Evolutionary conservation across 2,797 vertebrate species (phyloP).

Genomic region (Sebastes diploproa): DNA sequence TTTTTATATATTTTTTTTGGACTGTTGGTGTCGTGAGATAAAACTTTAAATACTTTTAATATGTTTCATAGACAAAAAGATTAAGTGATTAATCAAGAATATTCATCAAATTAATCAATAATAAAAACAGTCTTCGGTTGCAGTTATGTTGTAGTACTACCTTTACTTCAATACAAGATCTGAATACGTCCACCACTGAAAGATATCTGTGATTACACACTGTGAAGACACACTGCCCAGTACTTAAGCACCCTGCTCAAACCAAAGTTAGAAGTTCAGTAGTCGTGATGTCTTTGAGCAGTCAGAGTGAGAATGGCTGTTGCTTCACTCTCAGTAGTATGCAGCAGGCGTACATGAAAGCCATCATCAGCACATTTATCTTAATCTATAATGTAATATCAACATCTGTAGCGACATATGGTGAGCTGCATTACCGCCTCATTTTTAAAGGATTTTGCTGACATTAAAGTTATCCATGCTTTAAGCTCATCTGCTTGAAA

Average conservation of each 20-base stretch:
- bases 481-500: slow-evolving; percentile 31
- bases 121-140: neutral
- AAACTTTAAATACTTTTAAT: too few species aligned
- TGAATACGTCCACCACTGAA: neutral
- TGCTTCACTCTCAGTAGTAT: slow-evolving; percentile 3
- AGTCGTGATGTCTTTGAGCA: neutral
- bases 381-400: slow-evolving; percentile 44
- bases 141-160: neutral
- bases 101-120: too few species aligned
- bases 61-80: too few species aligned
- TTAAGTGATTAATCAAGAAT: too few species aligned
- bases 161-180: neutral
- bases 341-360: neutral
- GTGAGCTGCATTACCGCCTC: slow-evolving; percentile 23
- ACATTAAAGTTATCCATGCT: slow-evolving; percentile 38
- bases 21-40: rapidly evolving
- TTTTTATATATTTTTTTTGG: rapidly evolving
- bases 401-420: slow-evolving; percentile 65
- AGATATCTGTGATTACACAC: neutral
- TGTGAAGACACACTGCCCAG: neutral
- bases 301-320: neutral
- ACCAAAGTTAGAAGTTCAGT: neutral
- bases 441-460: slow-evolving; percentile 46
- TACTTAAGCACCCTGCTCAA: neutral
- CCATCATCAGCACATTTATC: slow-evolving; percentile 56